phyloP scores from a whole-genome alignment of 2,797 vertebrate genomes.

The Nyctalus aviator region DNA sequence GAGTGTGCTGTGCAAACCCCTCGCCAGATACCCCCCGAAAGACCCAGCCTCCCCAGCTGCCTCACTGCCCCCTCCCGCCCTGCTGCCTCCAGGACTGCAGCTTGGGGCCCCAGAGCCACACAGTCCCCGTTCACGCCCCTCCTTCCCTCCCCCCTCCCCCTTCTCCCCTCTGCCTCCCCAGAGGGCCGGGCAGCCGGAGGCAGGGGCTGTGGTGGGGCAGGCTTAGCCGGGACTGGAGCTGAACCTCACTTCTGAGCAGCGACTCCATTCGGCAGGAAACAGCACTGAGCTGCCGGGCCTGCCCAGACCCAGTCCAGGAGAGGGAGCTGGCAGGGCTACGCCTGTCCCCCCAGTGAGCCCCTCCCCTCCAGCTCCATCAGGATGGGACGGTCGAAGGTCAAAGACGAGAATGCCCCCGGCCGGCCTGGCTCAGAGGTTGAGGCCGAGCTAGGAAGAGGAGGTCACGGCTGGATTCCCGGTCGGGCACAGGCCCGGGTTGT shows the following conservation, averaged over 20 bases:
- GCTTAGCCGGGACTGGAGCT: not conserved
- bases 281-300: not conserved
- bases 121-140: accelerated
- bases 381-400: not conserved
- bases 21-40: no score
- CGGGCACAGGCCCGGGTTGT: no score
- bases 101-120: no score
- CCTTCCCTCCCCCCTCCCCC: no score
- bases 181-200: accelerated
- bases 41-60: not conserved
- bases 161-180: not conserved
- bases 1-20: no score
- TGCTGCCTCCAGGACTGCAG: accelerated
- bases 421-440: no score
- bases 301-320: no score
- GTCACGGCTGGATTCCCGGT: no score
- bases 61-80: no score
- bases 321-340: accelerated
- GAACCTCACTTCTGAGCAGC: not conserved
- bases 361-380: accelerated
- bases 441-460: no score
- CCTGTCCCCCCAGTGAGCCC: accelerated
- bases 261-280: accelerated
- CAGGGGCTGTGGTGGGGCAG: no score
- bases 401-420: not conserved